A percentile compares a stretch with the other conserved stretches of the same genome.
Conservation (phyloP, 1,140 invertebrate genomes). For the Sinella curviseta region DNA sequence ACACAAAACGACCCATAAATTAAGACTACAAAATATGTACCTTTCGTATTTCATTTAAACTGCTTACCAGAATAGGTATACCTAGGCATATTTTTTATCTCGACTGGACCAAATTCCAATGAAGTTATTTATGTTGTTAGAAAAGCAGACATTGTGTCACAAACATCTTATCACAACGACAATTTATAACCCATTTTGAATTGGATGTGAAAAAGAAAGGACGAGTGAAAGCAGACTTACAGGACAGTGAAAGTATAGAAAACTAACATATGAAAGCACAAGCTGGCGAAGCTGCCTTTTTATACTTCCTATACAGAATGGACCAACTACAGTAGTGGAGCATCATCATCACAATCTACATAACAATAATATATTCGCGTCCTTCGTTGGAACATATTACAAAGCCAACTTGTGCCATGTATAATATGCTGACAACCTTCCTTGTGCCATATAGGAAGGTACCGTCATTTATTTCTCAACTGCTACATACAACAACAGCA, state of each 20-base stretch:
- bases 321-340: background rate
- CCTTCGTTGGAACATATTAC: background rate
- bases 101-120: background rate
- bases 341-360: background rate
- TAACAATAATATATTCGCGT: background rate
- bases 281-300: background rate
- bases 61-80: too few species aligned
- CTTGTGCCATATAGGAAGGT: too few species aligned
- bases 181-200: conserved; percentile 19
- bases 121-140: conserved; percentile 4
- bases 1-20: too few species aligned
- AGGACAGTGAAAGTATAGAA: background rate
- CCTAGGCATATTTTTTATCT: too few species aligned
- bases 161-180: conserved; percentile 17
- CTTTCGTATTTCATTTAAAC: too few species aligned
- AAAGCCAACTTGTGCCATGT: background rate
- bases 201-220: background rate
- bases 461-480: too few species aligned
- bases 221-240: background rate
- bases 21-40: too few species aligned
- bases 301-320: background rate
- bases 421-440: too few species aligned
- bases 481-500: too few species aligned
- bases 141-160: conserved; percentile 13
- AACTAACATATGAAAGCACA: background rate